Conservation (phyloP, 2,797 vertebrate genomes). For the Ctenosaura bakeri region DNA sequence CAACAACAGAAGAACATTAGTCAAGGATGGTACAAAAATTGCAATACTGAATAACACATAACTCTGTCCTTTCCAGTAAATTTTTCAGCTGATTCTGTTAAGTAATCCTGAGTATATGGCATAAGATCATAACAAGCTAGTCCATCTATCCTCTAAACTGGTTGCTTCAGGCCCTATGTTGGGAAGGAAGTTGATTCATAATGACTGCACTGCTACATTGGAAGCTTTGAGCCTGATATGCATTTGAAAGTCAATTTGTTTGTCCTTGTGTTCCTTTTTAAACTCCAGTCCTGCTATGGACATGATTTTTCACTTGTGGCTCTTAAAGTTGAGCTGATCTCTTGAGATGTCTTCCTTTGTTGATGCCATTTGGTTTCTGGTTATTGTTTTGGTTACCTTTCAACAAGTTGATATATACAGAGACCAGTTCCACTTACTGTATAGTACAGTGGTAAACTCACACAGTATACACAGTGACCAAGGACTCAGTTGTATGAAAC, state of each 20-base stretch:
- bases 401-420: neutral
- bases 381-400: neutral
- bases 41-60: neutral
- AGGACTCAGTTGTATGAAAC: neutral
- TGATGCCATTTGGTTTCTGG: neutral
- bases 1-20: neutral
- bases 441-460: neutral
- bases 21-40: neutral
- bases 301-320: neutral
- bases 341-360: neutral
- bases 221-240: neutral
- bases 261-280: neutral
- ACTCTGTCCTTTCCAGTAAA: neutral
- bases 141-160: neutral
- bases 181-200: constrained; percentile 19
- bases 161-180: neutral
- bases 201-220: neutral
- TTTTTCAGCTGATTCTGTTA: neutral
- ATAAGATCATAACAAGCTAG: neutral
- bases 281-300: neutral
- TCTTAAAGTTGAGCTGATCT: neutral
- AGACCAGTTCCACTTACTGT: neutral
- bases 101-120: neutral
- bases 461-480: neutral
- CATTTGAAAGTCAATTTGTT: neutral